Percentiles rank a stretch among this genome's conserved stretches.
Conservation (phyloP, 2,888 invertebrate species). For the Drosophila bunnanda region DNA sequence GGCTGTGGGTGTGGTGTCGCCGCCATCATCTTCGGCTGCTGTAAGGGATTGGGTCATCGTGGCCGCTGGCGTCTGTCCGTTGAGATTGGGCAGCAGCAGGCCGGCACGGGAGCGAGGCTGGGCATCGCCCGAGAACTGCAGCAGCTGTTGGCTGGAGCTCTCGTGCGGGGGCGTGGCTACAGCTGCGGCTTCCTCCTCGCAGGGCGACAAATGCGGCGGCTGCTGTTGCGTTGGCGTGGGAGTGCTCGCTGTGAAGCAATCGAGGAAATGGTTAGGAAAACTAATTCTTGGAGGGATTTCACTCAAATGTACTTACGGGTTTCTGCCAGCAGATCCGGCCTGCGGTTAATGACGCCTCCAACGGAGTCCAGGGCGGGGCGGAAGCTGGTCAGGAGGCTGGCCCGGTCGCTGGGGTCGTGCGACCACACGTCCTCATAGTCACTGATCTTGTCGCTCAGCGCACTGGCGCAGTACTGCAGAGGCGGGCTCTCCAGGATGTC, state of each 20-base stretch:
- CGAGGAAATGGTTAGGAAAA: neutral
- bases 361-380: constrained; percentile 74
- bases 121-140: constrained; percentile 80
- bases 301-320: constrained; percentile 83
- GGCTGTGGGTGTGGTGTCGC: constrained; percentile 82
- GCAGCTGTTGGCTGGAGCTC: constrained; percentile 70
- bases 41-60: constrained; percentile 74
- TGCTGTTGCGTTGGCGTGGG: constrained; percentile 84
- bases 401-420: constrained; percentile 87
- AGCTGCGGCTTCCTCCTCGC: constrained; percentile 74
- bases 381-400: constrained; percentile 85
- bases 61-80: constrained; percentile 4
- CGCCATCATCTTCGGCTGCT: constrained; percentile 76
- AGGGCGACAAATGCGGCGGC: constrained; percentile 85
- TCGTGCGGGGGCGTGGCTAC: constrained; percentile 53
- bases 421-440: constrained; percentile 98
- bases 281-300: accelerated
- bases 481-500: constrained; percentile 93
- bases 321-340: constrained; percentile 88
- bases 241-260: constrained; percentile 85
- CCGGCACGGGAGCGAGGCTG: constrained; percentile 49
- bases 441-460: constrained; percentile 95
- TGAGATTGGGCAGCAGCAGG: constrained; percentile 20
- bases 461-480: constrained; percentile 93
- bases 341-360: constrained; percentile 75